These are phyloP conservation scores for Drosophila pachea DNA, from an alignment of 1,140 invertebrate species.

Conservation along the genomic window DNA sequence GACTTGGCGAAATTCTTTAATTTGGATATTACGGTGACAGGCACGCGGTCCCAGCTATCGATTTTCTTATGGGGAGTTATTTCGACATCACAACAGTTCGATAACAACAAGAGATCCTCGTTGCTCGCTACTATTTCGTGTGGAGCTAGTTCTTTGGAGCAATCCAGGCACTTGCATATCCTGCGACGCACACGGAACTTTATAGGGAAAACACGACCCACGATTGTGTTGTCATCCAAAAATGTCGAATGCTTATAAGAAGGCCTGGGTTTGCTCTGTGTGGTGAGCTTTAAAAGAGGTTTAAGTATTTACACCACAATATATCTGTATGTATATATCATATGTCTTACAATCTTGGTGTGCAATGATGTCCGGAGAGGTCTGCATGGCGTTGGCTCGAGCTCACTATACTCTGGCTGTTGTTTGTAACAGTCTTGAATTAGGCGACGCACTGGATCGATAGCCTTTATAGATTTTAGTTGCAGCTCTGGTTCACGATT, in stretches of 20 bases:
- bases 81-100: conserved; percentile 48
- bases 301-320: not conserved
- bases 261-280: conserved; percentile 18
- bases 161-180: conserved; percentile 34
- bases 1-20: conserved; percentile 26
- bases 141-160: conserved; percentile 22
- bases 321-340: not conserved
- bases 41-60: conserved; percentile 48
- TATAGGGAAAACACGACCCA: conserved; percentile 45
- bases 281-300: not conserved
- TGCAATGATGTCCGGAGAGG: too few species aligned
- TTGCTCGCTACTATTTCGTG: conserved; percentile 41
- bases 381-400: too few species aligned
- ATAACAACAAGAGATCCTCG: conserved; percentile 41
- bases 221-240: conserved; percentile 40
- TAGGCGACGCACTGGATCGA: too few species aligned
- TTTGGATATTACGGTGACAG: conserved; percentile 43
- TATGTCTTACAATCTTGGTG: too few species aligned
- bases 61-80: conserved; percentile 42
- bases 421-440: too few species aligned
- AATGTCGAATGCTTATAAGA: conserved; percentile 27
- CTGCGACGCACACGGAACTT: conserved; percentile 43
- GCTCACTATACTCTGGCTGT: too few species aligned
- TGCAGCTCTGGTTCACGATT: too few species aligned
- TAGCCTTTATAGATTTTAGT: too few species aligned